These are phyloP conservation scores for Ischnura elegans DNA, from an alignment of 2,888 invertebrate species.

Conservation along the genomic window DNA sequence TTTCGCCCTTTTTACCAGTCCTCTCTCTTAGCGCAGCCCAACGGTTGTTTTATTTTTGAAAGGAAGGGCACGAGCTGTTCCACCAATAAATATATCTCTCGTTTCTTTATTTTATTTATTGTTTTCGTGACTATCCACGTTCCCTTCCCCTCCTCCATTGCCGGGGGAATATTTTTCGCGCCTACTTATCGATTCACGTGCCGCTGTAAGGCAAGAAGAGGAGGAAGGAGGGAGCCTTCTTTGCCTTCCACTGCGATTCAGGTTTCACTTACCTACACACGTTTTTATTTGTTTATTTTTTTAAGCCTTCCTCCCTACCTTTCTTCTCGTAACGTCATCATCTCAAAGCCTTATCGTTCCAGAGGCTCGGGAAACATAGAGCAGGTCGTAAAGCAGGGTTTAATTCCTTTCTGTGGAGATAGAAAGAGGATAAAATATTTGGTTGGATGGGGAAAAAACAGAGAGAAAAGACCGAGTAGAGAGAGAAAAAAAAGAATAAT, in stretches of 20 bases:
- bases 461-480: background rate
- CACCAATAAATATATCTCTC: background rate
- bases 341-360: conserved; percentile 50
- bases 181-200: conserved; percentile 50
- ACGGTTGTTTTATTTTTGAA: background rate
- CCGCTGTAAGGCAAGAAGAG: no score
- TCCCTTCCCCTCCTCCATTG: background rate
- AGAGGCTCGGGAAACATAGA: conserved; percentile 25
- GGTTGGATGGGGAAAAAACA: background rate
- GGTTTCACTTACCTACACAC: conserved; percentile 25
- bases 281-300: conserved; percentile 35
- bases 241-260: conserved; percentile 28
- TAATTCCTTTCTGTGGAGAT: conserved; percentile 30
- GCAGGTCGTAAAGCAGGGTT: conserved; percentile 56
- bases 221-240: background rate
- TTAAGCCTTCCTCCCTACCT: no score
- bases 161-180: conserved; percentile 43
- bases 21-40: no score
- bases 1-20: background rate
- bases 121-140: background rate
- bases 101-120: conserved; percentile 12
- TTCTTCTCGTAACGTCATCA: conserved; percentile 45
- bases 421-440: background rate
- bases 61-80: background rate
- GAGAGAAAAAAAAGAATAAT: background rate